Evolutionary conservation across 2,113 vertebrate species (phyloP).

Genomic region (Morone saxatilis): DNA sequence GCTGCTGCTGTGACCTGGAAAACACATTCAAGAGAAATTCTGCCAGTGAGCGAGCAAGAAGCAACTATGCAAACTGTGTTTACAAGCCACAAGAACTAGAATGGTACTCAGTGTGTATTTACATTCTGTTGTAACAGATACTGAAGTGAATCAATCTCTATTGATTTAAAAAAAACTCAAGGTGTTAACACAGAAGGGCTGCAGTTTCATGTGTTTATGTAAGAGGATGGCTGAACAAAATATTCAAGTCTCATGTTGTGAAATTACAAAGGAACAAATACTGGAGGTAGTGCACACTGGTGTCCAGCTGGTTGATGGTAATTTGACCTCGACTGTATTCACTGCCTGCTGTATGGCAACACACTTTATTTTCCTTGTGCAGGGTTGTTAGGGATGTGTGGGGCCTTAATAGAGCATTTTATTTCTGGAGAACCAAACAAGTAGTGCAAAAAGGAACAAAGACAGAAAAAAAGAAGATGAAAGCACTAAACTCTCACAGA

Average conservation of each 20-base stretch:
- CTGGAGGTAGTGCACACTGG: background rate
- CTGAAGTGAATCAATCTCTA: slow-evolving; percentile 48
- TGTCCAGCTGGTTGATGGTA: slow-evolving; percentile 22
- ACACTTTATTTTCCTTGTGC: slow-evolving; percentile 2
- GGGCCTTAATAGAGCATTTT: background rate
- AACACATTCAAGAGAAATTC: slow-evolving; percentile 30
- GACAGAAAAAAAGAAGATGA: slow-evolving; percentile 7
- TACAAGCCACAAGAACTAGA: slow-evolving; percentile 41
- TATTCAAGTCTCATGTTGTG: background rate
- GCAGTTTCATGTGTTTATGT: background rate
- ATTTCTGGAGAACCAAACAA: background rate
- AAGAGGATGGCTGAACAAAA: slow-evolving; percentile 3
- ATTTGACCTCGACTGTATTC: slow-evolving; percentile 8
- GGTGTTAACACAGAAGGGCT: slow-evolving; percentile 44
- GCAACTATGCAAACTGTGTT: slow-evolving; percentile 55
- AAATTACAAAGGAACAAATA: slow-evolving; percentile 35
- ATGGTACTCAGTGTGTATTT: slow-evolving; percentile 38
- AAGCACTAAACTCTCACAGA: background rate
- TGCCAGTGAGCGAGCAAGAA: slow-evolving; percentile 7
- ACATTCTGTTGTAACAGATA: slow-evolving; percentile 33
- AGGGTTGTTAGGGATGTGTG: background rate
- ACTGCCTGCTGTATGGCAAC: background rate
- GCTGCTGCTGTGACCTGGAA: slow-evolving; percentile 41
- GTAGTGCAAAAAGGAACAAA: slow-evolving; percentile 4
- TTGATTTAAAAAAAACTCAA: slow-evolving; percentile 41